phyloP scores from a whole-genome alignment of 2,113 vertebrate genomes.

The Boulengeromyrus knoepffleri region DNA sequence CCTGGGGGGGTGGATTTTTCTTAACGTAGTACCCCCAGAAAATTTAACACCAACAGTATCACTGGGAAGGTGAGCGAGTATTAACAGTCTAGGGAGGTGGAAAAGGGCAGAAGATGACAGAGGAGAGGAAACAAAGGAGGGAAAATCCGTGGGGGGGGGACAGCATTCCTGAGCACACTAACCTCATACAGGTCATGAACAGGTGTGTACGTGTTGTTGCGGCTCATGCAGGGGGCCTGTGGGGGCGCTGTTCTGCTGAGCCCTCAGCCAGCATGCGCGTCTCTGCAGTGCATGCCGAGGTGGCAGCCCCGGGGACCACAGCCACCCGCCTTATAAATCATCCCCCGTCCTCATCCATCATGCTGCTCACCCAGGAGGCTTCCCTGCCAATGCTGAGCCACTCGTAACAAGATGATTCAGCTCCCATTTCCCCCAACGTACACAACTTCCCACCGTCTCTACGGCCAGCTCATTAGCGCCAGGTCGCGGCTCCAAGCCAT shows the following conservation, averaged over 20 bases:
- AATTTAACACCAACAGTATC: neutral
- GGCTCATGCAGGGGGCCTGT: neutral
- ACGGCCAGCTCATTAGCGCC: neutral
- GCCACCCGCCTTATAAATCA: neutral
- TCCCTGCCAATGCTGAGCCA: neutral
- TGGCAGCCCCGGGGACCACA: neutral
- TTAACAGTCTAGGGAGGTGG: neutral
- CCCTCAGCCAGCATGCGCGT: neutral
- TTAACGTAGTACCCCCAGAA: neutral
- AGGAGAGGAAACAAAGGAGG: neutral
- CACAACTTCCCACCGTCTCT: neutral
- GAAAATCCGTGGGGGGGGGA: neutral
- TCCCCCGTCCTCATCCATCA: neutral
- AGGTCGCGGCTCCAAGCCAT: neutral
- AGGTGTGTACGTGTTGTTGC: neutral
- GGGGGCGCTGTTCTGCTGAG: neutral
- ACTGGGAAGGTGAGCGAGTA: neutral
- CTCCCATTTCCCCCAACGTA: neutral
- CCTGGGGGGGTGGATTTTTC: neutral
- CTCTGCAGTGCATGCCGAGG: neutral
- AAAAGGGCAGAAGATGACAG: neutral
- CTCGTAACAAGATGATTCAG: conserved; percentile 5
- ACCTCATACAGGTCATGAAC: neutral
- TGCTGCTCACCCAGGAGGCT: neutral
- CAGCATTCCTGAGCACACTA: neutral